These are phyloP conservation scores for Archocentrus centrarchus DNA, from an alignment of 2,113 vertebrate species.

Conservation along the genomic window DNA sequence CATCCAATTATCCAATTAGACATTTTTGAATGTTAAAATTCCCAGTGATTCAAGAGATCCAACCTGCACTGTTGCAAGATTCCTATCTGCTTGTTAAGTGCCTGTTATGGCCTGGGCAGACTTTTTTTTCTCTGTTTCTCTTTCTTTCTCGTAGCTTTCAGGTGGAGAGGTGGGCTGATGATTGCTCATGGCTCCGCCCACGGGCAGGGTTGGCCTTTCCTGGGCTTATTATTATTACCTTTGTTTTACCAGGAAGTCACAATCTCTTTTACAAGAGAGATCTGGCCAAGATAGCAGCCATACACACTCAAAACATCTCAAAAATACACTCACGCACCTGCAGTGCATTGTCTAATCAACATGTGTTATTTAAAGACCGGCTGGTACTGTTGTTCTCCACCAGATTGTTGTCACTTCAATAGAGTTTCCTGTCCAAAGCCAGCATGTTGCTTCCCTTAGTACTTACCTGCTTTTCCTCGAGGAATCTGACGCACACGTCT, in stretches of 20 bases:
- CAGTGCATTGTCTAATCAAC: background rate
- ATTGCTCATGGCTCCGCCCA: background rate
- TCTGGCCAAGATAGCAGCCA: too few relatives aligned
- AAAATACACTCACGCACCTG: background rate
- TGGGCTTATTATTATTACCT: background rate
- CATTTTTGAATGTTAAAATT: background rate
- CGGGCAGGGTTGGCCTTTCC: background rate
- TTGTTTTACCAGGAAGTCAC: too few relatives aligned
- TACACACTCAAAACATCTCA: too few relatives aligned
- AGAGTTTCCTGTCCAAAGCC: rapidly evolving
- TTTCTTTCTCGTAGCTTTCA: background rate
- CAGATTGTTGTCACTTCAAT: background rate
- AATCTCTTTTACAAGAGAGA: too few relatives aligned
- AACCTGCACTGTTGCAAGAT: background rate
- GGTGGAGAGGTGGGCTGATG: background rate
- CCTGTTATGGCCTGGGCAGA: background rate
- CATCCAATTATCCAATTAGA: background rate
- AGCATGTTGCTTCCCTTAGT: background rate
- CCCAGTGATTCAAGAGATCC: background rate
- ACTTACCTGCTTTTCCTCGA: background rate
- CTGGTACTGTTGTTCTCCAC: background rate
- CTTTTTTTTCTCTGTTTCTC: background rate
- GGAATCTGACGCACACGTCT: background rate
- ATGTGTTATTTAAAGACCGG: background rate
- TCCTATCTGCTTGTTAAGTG: background rate